A percentile compares a stretch with the other conserved stretches of the same genome.
These are phyloP conservation scores for Tetrax tetrax DNA, from an alignment of 2,113 vertebrate genomes.

Conservation along the genomic window DNA sequence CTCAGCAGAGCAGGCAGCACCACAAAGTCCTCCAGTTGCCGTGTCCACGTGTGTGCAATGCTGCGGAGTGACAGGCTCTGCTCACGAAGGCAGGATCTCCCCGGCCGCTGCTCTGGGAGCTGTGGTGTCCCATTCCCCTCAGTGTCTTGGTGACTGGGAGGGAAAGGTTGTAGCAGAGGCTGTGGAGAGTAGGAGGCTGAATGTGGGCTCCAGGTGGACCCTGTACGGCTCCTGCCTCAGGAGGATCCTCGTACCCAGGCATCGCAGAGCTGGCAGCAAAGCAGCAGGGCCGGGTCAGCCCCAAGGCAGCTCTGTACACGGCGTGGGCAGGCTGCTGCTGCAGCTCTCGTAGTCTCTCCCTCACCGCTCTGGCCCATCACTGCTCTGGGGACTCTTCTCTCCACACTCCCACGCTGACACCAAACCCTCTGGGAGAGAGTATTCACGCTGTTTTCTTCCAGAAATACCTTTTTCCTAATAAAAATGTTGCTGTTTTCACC, in stretches of 20 bases:
- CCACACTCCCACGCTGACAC: neutral
- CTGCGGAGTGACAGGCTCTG: neutral
- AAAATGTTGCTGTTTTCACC: constrained; percentile 4
- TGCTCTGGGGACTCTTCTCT: neutral
- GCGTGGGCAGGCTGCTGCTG: neutral
- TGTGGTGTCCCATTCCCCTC: rapidly evolving
- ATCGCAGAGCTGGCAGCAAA: neutral
- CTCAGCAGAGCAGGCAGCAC: neutral
- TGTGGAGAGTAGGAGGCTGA: neutral
- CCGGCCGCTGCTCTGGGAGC: neutral
- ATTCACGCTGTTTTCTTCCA: neutral
- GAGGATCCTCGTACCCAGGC: neutral
- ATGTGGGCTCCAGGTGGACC: neutral
- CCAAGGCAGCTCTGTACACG: rapidly evolving
- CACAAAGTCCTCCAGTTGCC: neutral
- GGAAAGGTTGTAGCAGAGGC: neutral
- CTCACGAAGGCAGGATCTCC: neutral
- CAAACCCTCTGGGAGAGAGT: neutral
- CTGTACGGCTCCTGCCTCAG: neutral
- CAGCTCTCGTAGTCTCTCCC: neutral
- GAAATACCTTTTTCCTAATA: neutral
- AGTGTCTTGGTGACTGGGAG: neutral
- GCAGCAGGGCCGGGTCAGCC: neutral
- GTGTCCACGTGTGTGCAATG: rapidly evolving
- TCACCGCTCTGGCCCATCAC: neutral